phyloP scores from a whole-genome alignment of 2,888 invertebrate genomes.

The Dendrolimus pini region DNA sequence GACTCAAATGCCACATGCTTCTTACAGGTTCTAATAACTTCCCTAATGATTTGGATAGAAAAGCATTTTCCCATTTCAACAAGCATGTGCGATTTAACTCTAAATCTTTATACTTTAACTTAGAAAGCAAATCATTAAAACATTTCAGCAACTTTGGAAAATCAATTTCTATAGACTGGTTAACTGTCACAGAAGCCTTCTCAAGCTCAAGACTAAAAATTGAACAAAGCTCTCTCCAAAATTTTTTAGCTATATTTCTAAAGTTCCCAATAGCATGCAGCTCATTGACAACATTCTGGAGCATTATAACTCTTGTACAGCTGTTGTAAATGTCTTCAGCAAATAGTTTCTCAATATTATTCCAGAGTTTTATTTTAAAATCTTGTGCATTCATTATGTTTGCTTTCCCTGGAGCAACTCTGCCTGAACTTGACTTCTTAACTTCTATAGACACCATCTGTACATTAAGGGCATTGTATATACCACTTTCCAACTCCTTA shows the following conservation, averaged over 20 bases:
- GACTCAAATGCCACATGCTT: slow-evolving; percentile 83
- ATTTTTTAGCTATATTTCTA: slow-evolving; percentile 65
- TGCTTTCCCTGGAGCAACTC: slow-evolving; percentile 68
- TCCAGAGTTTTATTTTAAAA: slow-evolving; percentile 85
- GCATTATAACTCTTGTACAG: slow-evolving; percentile 81
- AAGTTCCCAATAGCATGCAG: slow-evolving; percentile 70
- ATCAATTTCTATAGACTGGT: slow-evolving; percentile 91
- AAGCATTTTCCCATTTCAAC: slow-evolving; percentile 88
- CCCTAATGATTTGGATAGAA: slow-evolving; percentile 88
- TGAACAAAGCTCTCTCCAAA: slow-evolving; percentile 76
- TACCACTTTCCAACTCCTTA: slow-evolving; percentile 68
- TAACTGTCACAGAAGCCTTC: slow-evolving; percentile 76
- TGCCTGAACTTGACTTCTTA: slow-evolving; percentile 54
- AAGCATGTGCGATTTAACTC: slow-evolving; percentile 77
- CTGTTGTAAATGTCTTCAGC: slow-evolving; percentile 83
- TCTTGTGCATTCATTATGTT: slow-evolving; percentile 71
- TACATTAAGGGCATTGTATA: slow-evolving; percentile 68
- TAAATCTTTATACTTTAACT: slow-evolving; percentile 79
- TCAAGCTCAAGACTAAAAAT: slow-evolving; percentile 69
- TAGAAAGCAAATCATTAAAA: slow-evolving; percentile 85
- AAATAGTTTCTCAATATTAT: slow-evolving; percentile 90
- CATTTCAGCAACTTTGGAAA: slow-evolving; percentile 90
- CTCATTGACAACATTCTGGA: slow-evolving; percentile 69
- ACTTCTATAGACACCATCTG: slow-evolving; percentile 62
- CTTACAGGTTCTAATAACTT: slow-evolving; percentile 90